These are phyloP conservation scores for Gobio occitaniae DNA, from an alignment of 2,797 vertebrate species.

Conservation along the genomic window DNA sequence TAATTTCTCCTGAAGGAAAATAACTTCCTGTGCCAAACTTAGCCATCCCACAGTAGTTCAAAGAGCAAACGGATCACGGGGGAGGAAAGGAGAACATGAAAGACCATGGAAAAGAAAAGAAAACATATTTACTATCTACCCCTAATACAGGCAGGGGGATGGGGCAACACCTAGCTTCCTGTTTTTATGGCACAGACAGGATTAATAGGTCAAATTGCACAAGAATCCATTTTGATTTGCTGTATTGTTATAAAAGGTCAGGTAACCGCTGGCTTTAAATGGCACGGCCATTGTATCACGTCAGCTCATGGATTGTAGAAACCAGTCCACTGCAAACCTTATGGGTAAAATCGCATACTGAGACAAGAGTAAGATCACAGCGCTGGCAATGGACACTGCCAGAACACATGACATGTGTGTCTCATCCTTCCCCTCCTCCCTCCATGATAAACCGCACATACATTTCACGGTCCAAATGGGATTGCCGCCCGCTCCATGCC, in stretches of 20 bases:
- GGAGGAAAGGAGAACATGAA: background rate
- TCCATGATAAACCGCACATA: conserved; percentile 52
- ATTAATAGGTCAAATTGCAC: conserved; percentile 40
- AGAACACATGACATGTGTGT: conserved; percentile 45
- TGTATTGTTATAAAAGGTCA: conserved; percentile 39
- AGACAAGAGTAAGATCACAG: conserved; percentile 34
- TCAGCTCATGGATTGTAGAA: conserved; percentile 16
- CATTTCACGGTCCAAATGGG: conserved; percentile 76
- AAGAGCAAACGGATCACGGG: conserved; percentile 1
- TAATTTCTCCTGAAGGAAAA: conserved; percentile 10
- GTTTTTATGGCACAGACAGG: conserved; percentile 10
- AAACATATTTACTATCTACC: background rate
- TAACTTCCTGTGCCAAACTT: background rate
- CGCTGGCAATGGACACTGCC: conserved; percentile 22
- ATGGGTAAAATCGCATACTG: conserved; percentile 29
- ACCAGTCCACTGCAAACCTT: conserved; percentile 7
- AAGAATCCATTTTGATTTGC: conserved; percentile 17
- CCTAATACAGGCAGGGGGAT: background rate
- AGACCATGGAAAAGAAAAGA: background rate
- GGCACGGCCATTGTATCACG: conserved; percentile 18
- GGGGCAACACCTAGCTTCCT: background rate
- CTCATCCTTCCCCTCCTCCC: conserved; percentile 32
- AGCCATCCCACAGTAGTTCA: background rate
- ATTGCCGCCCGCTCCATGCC: conserved; percentile 73
- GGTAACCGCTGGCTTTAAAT: conserved; percentile 22